phyloP scores from a whole-genome alignment of 2,888 invertebrate species.

The Tinea trinotella region DNA sequence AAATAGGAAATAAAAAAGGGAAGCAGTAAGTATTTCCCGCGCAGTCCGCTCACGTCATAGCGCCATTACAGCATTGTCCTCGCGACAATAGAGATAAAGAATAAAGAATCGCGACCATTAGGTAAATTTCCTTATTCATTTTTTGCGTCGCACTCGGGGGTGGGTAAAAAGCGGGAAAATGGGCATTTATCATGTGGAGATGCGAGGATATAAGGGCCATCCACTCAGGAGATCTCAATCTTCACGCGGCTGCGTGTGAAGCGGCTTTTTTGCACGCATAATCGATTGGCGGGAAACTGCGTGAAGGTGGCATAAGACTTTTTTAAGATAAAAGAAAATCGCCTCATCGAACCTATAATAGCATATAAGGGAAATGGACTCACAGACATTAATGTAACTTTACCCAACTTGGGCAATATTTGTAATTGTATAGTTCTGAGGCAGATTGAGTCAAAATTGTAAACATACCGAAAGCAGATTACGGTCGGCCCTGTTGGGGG shows the following conservation, averaged over 20 bases:
- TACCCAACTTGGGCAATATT: not conserved
- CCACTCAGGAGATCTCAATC: slow-evolving; percentile 53
- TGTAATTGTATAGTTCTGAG: too few species aligned
- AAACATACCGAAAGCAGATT: too few species aligned
- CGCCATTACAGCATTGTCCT: slow-evolving; percentile 68
- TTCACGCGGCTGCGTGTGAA: slow-evolving; percentile 33
- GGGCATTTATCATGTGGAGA: slow-evolving; percentile 55
- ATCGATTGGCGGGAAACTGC: slow-evolving; percentile 34
- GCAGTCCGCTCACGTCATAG: slow-evolving; percentile 57
- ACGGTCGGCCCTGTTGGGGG: too few species aligned
- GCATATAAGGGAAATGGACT: not conserved
- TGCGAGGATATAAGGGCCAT: slow-evolving; percentile 20
- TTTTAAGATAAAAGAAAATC: not conserved
- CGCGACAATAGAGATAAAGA: slow-evolving; percentile 61
- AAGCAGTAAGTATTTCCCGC: not conserved
- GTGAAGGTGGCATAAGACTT: not conserved
- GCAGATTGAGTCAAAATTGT: too few species aligned
- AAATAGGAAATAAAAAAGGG: not conserved
- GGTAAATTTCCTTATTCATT: slow-evolving; percentile 73
- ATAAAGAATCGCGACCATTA: slow-evolving; percentile 67
- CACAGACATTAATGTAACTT: not conserved
- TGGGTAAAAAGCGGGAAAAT: slow-evolving; percentile 51
- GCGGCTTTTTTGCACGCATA: slow-evolving; percentile 41
- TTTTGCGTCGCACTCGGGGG: slow-evolving; percentile 65
- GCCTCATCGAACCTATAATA: not conserved